These are phyloP conservation scores for Congeria kusceri DNA, from an alignment of 2,888 invertebrate species.

Conservation along the genomic window DNA sequence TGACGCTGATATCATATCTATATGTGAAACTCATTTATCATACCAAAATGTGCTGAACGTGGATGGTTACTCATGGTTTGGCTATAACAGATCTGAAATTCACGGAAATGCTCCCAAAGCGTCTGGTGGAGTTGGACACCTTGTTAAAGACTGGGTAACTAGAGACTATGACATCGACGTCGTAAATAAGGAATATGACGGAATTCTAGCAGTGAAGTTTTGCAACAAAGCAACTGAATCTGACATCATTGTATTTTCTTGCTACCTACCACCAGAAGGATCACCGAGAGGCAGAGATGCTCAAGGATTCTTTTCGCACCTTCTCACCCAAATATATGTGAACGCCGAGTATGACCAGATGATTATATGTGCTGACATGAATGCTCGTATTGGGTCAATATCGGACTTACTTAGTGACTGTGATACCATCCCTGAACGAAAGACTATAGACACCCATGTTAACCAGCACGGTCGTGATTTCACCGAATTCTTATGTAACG, in stretches of 20 bases:
- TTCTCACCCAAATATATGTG: conserved; percentile 18
- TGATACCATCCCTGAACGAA: conserved; percentile 25
- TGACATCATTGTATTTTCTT: conserved; percentile 24
- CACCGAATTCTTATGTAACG: conserved; percentile 23
- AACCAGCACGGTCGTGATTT: conserved; percentile 38
- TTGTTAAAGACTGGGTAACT: conserved; percentile 24
- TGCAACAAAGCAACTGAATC: neutral
- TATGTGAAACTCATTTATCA: conserved; percentile 43
- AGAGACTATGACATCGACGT: conserved; percentile 22
- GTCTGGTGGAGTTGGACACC: conserved; percentile 46
- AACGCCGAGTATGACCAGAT: conserved; percentile 12
- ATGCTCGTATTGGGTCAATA: conserved; percentile 26
- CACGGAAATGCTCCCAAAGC: conserved; percentile 43
- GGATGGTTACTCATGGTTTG: conserved; percentile 36
- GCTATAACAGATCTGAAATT: conserved; percentile 26
- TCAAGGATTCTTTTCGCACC: conserved; percentile 16
- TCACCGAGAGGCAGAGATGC: conserved; percentile 27
- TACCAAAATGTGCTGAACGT: conserved; percentile 9
- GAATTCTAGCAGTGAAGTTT: conserved; percentile 36
- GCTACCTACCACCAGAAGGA: conserved; percentile 35
- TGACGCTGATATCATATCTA: too few relatives aligned
- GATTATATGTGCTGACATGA: conserved; percentile 20
- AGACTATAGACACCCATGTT: conserved; percentile 12
- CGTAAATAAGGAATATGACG: conserved; percentile 33
- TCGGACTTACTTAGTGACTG: conserved; percentile 20